Evolutionary conservation across 2,888 invertebrate species (phyloP).

Genomic region (Apamea crenata): DNA sequence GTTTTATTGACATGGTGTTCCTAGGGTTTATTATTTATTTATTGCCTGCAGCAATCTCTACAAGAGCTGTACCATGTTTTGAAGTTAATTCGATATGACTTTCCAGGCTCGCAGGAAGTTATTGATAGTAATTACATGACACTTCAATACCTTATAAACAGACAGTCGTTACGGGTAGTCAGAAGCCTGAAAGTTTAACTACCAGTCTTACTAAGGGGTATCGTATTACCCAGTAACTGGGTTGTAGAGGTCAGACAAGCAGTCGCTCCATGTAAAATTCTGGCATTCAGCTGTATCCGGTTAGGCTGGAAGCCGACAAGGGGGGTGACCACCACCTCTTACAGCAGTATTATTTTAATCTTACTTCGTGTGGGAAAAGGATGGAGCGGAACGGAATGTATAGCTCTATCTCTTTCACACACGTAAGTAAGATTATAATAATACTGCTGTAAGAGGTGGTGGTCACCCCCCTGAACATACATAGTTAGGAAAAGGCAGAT

Average conservation of each 20-base stretch:
- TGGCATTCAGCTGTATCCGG: neutral
- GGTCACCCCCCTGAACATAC: neutral
- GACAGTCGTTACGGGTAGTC: neutral
- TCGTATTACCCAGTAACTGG: neutral
- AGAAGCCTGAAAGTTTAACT: neutral
- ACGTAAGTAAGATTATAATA: too few relatives aligned
- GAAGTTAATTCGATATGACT: neutral
- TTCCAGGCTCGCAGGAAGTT: neutral
- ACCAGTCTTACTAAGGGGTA: neutral
- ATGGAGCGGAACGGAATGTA: too few relatives aligned
- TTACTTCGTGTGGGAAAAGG: too few relatives aligned
- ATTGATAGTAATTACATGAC: neutral
- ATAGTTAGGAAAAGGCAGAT: neutral
- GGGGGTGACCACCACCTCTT: too few relatives aligned
- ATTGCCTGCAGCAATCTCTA: neutral
- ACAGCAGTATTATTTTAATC: too few relatives aligned
- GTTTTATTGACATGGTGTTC: constrained; percentile 27
- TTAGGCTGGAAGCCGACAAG: neutral
- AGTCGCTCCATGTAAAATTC: neutral
- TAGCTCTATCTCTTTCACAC: too few relatives aligned
- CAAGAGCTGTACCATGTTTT: neutral
- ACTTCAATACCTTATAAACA: neutral
- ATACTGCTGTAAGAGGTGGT: too few relatives aligned
- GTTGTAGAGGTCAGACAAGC: neutral
- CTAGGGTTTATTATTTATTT: constrained; percentile 12